phyloP scores from a whole-genome alignment of 2,888 invertebrate genomes.

The Metalampra italica region DNA sequence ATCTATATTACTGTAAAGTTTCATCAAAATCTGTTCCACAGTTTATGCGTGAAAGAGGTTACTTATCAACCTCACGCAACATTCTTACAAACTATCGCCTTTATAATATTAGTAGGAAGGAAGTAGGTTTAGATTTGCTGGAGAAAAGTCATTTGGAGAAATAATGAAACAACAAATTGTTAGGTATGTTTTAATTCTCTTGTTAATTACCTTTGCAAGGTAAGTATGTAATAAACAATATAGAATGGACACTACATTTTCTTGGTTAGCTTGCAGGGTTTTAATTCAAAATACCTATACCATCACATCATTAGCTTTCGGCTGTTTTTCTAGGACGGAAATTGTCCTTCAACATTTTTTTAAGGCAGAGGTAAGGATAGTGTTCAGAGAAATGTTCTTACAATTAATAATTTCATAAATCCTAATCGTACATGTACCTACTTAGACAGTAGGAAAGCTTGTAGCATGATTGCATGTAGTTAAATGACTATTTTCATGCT shows the following conservation, averaged over 20 bases:
- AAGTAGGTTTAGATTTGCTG: too few species aligned
- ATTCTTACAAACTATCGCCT: too few species aligned
- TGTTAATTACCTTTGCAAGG: constrained; percentile 72
- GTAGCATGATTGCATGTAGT: constrained; percentile 64
- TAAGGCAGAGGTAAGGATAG: constrained; percentile 44
- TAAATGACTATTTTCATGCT: constrained; percentile 18
- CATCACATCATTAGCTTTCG: constrained; percentile 12
- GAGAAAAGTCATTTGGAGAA: too few species aligned
- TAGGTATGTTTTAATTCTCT: constrained; percentile 38
- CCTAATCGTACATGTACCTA: constrained; percentile 62
- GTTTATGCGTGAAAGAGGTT: too few species aligned
- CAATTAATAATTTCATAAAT: constrained; percentile 68
- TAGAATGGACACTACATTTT: constrained; percentile 57
- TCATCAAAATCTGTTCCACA: too few species aligned
- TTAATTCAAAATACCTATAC: constrained; percentile 23
- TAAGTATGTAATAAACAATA: constrained; percentile 57
- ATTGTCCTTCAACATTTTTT: constrained; percentile 45
- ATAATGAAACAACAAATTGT: too few species aligned
- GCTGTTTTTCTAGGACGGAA: constrained; percentile 63
- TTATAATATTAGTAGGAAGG: too few species aligned
- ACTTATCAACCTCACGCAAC: too few species aligned
- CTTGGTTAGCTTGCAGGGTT: constrained; percentile 30
- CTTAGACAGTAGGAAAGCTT: constrained; percentile 62
- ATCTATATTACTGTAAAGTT: too few species aligned
- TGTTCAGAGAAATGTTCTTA: constrained; percentile 65